These are phyloP conservation scores for Calcarius lapponicus DNA, from an alignment of 2,797 vertebrate species.

Conservation along the genomic window DNA sequence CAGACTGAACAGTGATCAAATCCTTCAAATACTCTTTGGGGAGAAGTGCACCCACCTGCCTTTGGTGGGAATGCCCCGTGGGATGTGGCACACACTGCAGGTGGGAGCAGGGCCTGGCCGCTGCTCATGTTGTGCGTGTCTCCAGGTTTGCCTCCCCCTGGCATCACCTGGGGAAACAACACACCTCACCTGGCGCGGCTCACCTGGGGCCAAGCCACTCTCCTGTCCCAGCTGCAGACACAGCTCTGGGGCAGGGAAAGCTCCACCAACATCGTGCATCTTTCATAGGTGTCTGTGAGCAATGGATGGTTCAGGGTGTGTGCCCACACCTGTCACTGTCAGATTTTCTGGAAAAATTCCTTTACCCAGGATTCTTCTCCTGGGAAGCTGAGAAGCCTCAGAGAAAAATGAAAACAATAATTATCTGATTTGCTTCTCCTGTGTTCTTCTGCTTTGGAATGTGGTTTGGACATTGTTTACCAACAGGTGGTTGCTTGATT, in stretches of 20 bases:
- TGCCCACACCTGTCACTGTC: not conserved
- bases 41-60: rapidly evolving
- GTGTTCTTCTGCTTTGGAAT: not conserved
- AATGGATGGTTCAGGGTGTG: rapidly evolving
- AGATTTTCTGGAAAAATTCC: not conserved
- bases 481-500: not conserved
- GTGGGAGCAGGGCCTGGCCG: rapidly evolving
- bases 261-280: rapidly evolving
- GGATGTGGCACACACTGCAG: rapidly evolving
- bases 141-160: not conserved
- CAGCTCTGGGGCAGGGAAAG: not conserved
- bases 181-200: not conserved
- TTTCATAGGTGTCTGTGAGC: not conserved
- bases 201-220: rapidly evolving
- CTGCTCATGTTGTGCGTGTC: rapidly evolving
- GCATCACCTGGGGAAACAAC: not conserved
- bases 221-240: not conserved
- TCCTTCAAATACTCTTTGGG: rapidly evolving
- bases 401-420: not conserved
- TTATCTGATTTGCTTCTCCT: not conserved
- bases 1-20: not conserved
- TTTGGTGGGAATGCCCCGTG: not conserved
- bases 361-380: not conserved
- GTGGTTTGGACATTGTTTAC: not conserved
- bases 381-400: not conserved